Conservation (phyloP, 2,888 invertebrate species). For the Chymomyza procnemis region DNA sequence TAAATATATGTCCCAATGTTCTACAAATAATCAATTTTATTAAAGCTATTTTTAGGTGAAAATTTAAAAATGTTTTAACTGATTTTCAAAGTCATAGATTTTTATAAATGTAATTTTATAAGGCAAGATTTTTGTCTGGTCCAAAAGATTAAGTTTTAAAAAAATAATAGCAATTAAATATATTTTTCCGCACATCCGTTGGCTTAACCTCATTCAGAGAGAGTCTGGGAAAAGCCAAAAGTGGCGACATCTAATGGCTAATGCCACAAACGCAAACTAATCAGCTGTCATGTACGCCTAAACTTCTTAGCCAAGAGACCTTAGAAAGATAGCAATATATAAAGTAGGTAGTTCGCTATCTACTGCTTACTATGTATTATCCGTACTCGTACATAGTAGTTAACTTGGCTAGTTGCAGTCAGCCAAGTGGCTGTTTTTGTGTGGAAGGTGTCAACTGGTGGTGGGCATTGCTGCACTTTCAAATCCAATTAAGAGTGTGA, state of each 20-base stretch:
- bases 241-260: background rate
- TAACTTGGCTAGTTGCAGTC: background rate
- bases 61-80: too few species aligned
- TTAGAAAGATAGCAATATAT: background rate
- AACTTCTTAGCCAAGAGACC: slow-evolving; percentile 27
- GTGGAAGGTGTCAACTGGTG: slow-evolving; percentile 43
- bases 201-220: slow-evolving; percentile 58
- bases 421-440: background rate
- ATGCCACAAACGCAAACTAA: slow-evolving; percentile 41
- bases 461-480: slow-evolving; percentile 53
- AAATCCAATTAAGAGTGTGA: slow-evolving; percentile 73
- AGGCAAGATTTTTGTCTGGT: too few species aligned
- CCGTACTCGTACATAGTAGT: background rate
- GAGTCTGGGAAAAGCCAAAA: slow-evolving; percentile 31
- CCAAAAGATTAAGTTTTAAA: background rate
- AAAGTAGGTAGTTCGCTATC: slow-evolving; percentile 1
- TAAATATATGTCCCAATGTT: too few species aligned
- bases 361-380: background rate
- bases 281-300: slow-evolving; percentile 57
- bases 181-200: slow-evolving; percentile 6
- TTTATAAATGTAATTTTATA: too few species aligned
- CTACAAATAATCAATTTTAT: too few species aligned
- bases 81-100: too few species aligned
- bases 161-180: background rate
- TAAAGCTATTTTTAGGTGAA: too few species aligned